phyloP scores from a whole-genome alignment of 2,888 invertebrate species.

The Alcis repandata region DNA sequence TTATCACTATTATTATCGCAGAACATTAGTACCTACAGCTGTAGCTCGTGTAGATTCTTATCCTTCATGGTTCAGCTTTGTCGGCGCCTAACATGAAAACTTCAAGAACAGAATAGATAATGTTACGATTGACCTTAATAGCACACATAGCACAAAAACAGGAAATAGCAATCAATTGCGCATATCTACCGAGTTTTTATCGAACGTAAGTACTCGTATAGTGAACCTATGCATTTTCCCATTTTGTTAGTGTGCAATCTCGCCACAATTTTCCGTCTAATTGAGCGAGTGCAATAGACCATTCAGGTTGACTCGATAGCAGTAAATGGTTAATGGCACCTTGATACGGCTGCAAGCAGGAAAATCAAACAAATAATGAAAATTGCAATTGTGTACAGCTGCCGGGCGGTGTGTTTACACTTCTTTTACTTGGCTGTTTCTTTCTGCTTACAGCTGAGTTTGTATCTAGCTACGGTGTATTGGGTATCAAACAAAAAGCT shows the following conservation, averaged over 20 bases:
- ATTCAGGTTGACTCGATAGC: slow-evolving; percentile 72
- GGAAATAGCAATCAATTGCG: slow-evolving; percentile 12
- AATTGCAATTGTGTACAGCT: slow-evolving; percentile 25
- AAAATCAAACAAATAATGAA: slow-evolving; percentile 58
- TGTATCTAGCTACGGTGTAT: slow-evolving; percentile 16
- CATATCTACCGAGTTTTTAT: slow-evolving; percentile 20
- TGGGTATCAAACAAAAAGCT: slow-evolving; percentile 15
- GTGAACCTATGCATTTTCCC: slow-evolving; percentile 39
- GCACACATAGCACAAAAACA: slow-evolving; percentile 16
- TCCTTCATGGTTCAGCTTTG: slow-evolving; percentile 12
- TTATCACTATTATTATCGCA: too few relatives aligned
- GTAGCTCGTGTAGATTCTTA: slow-evolving; percentile 3
- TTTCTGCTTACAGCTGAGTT: slow-evolving; percentile 8
- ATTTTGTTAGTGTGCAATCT: slow-evolving; percentile 56
- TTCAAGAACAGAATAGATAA: slow-evolving; percentile 11
- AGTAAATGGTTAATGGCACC: slow-evolving; percentile 77
- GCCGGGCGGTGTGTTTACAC: slow-evolving; percentile 29
- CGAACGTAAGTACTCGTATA: slow-evolving; percentile 17
- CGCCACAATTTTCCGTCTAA: slow-evolving; percentile 83
- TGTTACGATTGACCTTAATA: slow-evolving; percentile 15
- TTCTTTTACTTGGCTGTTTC: slow-evolving; percentile 23
- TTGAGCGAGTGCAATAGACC: slow-evolving; percentile 82
- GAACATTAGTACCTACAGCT: slow-evolving; percentile 10
- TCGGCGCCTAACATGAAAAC: slow-evolving; percentile 11
- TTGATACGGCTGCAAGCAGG: slow-evolving; percentile 68